Conservation (phyloP, 2,888 invertebrate species). For the Dryobota labecula region DNA sequence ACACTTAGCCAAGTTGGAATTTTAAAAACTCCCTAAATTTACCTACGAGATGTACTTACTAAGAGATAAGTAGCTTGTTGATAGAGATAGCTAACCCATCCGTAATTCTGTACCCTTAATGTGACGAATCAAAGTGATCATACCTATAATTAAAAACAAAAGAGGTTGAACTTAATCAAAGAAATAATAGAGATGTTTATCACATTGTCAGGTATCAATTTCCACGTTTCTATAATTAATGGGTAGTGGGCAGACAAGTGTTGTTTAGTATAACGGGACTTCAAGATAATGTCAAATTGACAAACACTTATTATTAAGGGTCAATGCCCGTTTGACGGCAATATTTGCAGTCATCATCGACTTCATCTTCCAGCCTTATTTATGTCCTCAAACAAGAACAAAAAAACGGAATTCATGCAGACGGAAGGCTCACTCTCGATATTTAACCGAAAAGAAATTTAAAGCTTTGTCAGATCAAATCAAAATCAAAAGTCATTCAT, state of each 20-base stretch:
- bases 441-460: too few relatives aligned
- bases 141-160: constrained; percentile 42
- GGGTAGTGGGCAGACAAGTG: constrained; percentile 21
- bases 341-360: neutral
- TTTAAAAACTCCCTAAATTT: neutral
- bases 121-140: neutral
- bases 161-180: constrained; percentile 34
- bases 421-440: neutral
- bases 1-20: neutral
- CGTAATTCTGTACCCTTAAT: too few relatives aligned
- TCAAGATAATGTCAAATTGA: constrained; percentile 50
- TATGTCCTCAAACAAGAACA: neutral
- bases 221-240: constrained; percentile 45
- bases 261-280: constrained; percentile 33
- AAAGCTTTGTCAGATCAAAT: too few relatives aligned
- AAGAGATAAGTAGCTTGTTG: neutral
- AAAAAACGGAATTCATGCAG: neutral
- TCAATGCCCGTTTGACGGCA: constrained; percentile 42
- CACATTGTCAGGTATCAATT: constrained; percentile 59
- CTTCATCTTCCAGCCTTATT: neutral
- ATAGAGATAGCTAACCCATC: neutral
- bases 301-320: constrained; percentile 21
- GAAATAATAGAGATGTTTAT: constrained; percentile 46
- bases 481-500: too few relatives aligned
- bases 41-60: too few relatives aligned